Base-by-base conservation (phyloP, 2,888 invertebrate species). In the Caenorhabditis plicata region DNA sequence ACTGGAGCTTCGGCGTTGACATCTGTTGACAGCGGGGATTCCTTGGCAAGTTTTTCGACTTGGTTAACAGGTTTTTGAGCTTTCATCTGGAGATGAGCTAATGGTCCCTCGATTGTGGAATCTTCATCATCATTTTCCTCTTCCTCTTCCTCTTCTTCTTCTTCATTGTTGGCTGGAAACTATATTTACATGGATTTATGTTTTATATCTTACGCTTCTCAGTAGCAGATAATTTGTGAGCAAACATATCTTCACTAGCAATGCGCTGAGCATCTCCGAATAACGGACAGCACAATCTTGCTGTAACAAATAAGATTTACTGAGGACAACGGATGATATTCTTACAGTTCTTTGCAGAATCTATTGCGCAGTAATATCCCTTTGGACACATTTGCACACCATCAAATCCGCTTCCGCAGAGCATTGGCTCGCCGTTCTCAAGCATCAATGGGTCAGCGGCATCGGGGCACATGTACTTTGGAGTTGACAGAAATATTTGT, bases 331-430 rank as follows among this genome's bases (percentile, higher is more conserved):
- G n/a, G n/a, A n/a, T n/a, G n/a, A n/a, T n/a, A n/a, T n/a, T n/a
- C 61, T 48, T 38, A 70, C 68, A 62, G 49, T 61, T 63, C 39
- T 52, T 55, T 4, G 56, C 66, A 11, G 57, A 45, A 47, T 80
- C 76, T 50, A 80, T 80, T 11, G 79, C 74, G 39, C 80, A 80
- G 57, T 80, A 80, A 62, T 69, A 77, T 51, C 79, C 77, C 31
- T 51, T 52, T 7, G 79, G 78, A 33, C 80, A 81, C 66, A 81
- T 68, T 27, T 75, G 69, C 22, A 74, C 55, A 26, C 80, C 80
- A 58, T 80, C 80, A 47, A 78, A 73, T 11, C 80, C 80, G 20
- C 77, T 62, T 38, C 80, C 80, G 50, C 80, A 80, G 8, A 63
- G 56, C 46, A 63, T 55, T 23, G 67, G 67, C 33, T 56, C 53